Conservation (phyloP, 2,113 vertebrate species). For the Anas platyrhynchos region DNA sequence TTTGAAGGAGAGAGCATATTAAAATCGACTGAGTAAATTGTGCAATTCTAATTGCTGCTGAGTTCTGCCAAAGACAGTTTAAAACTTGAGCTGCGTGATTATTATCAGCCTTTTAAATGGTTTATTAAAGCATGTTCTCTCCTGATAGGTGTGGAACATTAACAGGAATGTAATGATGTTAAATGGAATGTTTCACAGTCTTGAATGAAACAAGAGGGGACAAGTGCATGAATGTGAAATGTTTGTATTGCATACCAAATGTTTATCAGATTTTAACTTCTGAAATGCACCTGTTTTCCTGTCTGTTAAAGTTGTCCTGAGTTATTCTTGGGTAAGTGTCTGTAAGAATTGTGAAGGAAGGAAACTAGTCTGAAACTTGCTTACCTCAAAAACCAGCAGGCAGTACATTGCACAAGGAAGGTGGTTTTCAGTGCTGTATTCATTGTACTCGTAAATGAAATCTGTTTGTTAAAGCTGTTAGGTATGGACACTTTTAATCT, state of each 20-base stretch:
- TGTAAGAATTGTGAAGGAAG: neutral
- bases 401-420: neutral
- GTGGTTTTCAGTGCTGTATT: neutral
- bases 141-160: conserved; percentile 24
- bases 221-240: conserved; percentile 20
- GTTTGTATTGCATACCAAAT: neutral
- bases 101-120: conserved; percentile 43
- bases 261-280: conserved; percentile 33
- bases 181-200: conserved; percentile 35
- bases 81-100: conserved; percentile 37
- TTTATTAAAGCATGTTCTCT: conserved; percentile 28
- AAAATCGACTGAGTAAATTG: conserved; percentile 23
- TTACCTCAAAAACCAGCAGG: neutral
- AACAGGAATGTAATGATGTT: conserved; percentile 15
- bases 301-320: conserved; percentile 1
- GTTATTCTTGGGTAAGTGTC: conserved; percentile 47
- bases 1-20: neutral
- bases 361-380: neutral
- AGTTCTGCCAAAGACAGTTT: conserved; percentile 39
- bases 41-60: conserved; percentile 35
- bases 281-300: conserved; percentile 5
- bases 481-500: neutral
- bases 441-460: neutral
- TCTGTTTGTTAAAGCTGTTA: neutral
- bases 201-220: conserved; percentile 18